These are phyloP conservation scores for Apis laboriosa DNA, from an alignment of 1,140 invertebrate species.

Conservation along the genomic window DNA sequence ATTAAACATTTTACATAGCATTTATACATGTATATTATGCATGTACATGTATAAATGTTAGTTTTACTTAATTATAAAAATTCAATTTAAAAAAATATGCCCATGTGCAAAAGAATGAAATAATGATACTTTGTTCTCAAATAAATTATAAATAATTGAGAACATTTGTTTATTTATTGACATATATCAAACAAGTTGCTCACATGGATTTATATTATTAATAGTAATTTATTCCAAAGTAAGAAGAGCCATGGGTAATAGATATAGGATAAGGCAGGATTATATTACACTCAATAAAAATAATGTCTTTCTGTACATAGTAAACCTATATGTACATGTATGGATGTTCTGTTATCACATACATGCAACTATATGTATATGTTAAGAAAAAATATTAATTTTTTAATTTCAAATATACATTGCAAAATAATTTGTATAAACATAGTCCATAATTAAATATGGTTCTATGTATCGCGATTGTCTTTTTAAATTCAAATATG, in stretches of 20 bases:
- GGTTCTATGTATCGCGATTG: constrained; percentile 53
- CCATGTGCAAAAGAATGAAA: constrained; percentile 56
- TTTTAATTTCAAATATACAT: constrained; percentile 46
- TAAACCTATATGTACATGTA: constrained; percentile 43
- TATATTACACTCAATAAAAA: constrained; percentile 40
- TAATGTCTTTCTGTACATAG: constrained; percentile 49
- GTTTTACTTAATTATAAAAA: constrained; percentile 48
- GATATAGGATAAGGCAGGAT: constrained; percentile 40
- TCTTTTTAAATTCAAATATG: constrained; percentile 43
- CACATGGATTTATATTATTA: constrained; percentile 40
- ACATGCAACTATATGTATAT: constrained; percentile 39
- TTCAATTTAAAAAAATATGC: constrained; percentile 15
- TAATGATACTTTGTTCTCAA: constrained; percentile 51
- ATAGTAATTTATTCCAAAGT: constrained; percentile 39
- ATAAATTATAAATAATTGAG: constrained; percentile 49
- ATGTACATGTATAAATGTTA: constrained; percentile 58
- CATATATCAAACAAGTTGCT: constrained; percentile 47
- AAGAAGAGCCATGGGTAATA: constrained; percentile 54
- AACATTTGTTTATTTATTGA: constrained; percentile 49
- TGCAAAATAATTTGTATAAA: constrained; percentile 42
- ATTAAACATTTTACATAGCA: constrained; percentile 51
- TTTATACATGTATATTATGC: constrained; percentile 49
- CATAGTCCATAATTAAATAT: constrained; percentile 36
- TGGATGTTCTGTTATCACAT: constrained; percentile 15
- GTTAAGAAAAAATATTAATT: constrained; percentile 38